Conservation (phyloP, 2,797 vertebrate genomes). For the Helostoma temminkii region DNA sequence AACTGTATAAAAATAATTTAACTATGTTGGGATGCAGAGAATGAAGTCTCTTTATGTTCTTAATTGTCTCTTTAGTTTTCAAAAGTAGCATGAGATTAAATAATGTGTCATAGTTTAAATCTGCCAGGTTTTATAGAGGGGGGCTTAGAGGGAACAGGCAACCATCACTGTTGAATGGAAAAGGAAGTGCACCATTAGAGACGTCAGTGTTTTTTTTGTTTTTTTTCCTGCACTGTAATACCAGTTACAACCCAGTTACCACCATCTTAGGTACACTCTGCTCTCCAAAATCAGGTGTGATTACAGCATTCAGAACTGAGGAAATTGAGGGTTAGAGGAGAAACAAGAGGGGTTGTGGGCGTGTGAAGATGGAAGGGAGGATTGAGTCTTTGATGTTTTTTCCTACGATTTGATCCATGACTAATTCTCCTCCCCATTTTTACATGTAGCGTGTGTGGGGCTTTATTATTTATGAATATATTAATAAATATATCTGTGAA, state of each 20-base stretch:
- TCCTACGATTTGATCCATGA: conserved; percentile 35
- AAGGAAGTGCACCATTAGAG: conserved; percentile 5
- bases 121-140: not conserved
- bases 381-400: conserved; percentile 48
- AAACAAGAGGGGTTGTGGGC: conserved; percentile 35
- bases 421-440: conserved; percentile 23
- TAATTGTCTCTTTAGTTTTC: too few relatives aligned
- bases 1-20: not conserved
- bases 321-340: conserved; percentile 37
- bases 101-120: not conserved
- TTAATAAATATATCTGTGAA: conserved; percentile 9
- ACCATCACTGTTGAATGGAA: not conserved
- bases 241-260: conserved; percentile 16
- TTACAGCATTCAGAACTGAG: conserved; percentile 42
- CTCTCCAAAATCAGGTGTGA: conserved; percentile 53
- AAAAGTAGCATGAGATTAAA: too few relatives aligned
- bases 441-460: conserved; percentile 4
- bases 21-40: not conserved
- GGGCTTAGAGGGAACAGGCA: not conserved
- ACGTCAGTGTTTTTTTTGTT: conserved; percentile 27
- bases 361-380: conserved; percentile 36
- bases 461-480: conserved; percentile 25
- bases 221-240: conserved; percentile 11
- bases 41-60: not conserved
- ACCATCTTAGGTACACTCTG: conserved; percentile 33